A percentile compares a stretch with the other conserved stretches of the same genome.
Conservation (phyloP, 2,888 invertebrate genomes). For the Metacarcinus magister region DNA sequence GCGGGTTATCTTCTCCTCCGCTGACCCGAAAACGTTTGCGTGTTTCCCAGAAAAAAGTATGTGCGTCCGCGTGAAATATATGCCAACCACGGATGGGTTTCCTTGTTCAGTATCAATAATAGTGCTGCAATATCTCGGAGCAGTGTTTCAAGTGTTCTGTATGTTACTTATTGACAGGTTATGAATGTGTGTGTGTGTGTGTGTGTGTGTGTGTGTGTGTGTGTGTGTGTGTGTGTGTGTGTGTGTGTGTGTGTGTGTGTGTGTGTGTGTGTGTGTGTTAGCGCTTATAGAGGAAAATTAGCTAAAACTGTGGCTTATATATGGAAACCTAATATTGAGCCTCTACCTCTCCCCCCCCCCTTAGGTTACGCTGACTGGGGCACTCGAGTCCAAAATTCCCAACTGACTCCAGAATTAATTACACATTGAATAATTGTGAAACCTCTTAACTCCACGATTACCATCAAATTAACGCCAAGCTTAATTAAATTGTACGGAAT, state of each 20-base stretch:
- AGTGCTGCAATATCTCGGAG: no score
- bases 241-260: conserved; percentile 34
- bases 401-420: neutral
- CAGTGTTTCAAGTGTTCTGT: no score
- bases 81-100: no score
- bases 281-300: neutral
- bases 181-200: conserved; percentile 28
- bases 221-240: conserved; percentile 39
- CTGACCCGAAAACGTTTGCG: neutral
- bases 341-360: neutral
- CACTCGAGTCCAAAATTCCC: neutral
- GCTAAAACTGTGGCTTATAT: neutral
- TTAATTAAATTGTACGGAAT: neutral
- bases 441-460: conserved; percentile 34
- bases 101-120: no score
- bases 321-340: neutral
- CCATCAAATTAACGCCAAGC: neutral
- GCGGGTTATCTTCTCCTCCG: neutral
- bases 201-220: conserved; percentile 39
- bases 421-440: neutral
- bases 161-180: neutral
- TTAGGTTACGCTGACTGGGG: neutral
- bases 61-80: neutral
- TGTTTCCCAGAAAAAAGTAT: neutral
- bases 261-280: neutral